Evolutionary conservation across 2,113 vertebrate genomes (phyloP).

Genomic region (Plectropomus leopardus): DNA sequence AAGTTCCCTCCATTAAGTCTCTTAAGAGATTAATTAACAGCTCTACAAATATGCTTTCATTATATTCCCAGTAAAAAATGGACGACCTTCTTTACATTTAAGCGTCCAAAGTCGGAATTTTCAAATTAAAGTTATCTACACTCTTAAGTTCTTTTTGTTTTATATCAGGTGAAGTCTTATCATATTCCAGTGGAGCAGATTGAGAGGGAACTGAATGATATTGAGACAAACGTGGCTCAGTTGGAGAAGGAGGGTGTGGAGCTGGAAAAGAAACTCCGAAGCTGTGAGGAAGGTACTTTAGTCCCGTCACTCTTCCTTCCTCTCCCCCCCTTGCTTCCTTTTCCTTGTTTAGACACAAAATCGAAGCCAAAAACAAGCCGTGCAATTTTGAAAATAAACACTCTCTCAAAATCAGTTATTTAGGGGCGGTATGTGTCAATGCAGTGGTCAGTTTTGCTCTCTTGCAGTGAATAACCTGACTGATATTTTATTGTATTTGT

Average conservation of each 20-base stretch:
- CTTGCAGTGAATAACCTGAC: constrained; percentile 15
- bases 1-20: constrained; percentile 82
- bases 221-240: constrained; percentile 87
- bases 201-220: constrained; percentile 86
- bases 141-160: constrained; percentile 36
- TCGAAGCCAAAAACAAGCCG: constrained; percentile 2
- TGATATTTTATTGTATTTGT: constrained; percentile 57
- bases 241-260: constrained; percentile 92
- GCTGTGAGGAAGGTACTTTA: constrained; percentile 90
- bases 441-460: background rate
- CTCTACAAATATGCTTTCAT: constrained; percentile 76
- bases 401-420: background rate
- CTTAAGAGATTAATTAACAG: constrained; percentile 84
- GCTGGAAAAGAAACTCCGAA: constrained; percentile 91
- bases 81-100: constrained; percentile 66
- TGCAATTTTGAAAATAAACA: constrained; percentile 3
- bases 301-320: background rate
- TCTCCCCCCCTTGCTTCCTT: background rate
- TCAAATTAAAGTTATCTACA: constrained; percentile 42
- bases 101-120: constrained; percentile 53
- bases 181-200: constrained; percentile 88
- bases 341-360: constrained; percentile 23
- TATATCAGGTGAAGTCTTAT: constrained; percentile 80
- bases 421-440: background rate
- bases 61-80: constrained; percentile 59